phyloP scores from a whole-genome alignment of 2,797 vertebrate species.

The Rhynchotus rufescens region DNA sequence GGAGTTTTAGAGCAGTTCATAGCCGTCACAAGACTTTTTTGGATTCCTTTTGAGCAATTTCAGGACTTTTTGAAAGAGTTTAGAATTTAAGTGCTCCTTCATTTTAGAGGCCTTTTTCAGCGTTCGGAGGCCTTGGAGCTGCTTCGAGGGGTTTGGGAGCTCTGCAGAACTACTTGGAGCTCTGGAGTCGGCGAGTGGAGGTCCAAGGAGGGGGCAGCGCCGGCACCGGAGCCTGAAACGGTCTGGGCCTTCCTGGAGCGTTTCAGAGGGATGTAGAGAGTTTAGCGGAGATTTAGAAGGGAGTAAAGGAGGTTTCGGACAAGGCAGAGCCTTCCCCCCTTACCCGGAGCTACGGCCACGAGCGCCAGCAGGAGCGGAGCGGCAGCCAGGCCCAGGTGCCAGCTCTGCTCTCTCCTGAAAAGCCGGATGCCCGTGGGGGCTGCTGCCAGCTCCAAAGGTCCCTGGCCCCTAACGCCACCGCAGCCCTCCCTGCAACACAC shows the following conservation, averaged over 20 bases:
- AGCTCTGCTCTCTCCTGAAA: background rate
- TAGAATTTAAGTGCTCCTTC: too few species aligned
- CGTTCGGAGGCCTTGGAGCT: background rate
- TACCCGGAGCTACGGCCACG: background rate
- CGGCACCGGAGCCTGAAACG: background rate
- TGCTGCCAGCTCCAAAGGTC: background rate
- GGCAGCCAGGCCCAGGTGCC: fast-evolving
- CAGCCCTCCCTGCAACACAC: background rate
- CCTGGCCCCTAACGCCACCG: background rate
- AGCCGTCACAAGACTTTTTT: background rate
- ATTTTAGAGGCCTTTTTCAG: background rate
- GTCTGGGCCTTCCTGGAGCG: background rate
- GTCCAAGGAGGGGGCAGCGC: background rate
- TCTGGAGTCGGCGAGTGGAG: background rate
- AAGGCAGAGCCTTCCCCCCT: background rate
- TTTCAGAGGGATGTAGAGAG: background rate
- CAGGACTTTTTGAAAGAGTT: background rate
- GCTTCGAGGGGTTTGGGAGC: background rate
- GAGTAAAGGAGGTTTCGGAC: fast-evolving
- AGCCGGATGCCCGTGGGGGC: too few species aligned
- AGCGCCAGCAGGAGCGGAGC: fast-evolving
- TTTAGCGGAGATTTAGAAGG: background rate
- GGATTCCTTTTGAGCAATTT: background rate
- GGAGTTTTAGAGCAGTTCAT: background rate
- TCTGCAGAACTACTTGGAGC: background rate